Conservation (phyloP, 2,797 vertebrate species). For the Oreochromis grahami region DNA sequence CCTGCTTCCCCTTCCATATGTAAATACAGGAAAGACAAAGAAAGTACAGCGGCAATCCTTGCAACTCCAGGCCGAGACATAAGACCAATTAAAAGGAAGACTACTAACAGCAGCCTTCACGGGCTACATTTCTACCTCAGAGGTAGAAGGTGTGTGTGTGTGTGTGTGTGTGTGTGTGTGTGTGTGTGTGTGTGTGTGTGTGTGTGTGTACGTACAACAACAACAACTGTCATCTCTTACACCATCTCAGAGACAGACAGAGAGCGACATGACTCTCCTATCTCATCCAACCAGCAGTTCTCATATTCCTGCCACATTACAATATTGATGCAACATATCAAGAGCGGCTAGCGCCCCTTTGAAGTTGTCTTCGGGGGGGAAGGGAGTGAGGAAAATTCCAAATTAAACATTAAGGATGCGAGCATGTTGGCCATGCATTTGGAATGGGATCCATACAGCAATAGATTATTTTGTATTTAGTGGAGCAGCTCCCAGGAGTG, state of each 20-base stretch:
- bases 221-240: constrained; percentile 54
- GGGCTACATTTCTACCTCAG: constrained; percentile 27
- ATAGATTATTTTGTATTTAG: constrained; percentile 85
- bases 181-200: background rate
- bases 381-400: constrained; percentile 77
- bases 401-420: constrained; percentile 82
- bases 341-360: constrained; percentile 77
- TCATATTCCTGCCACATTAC: constrained; percentile 80
- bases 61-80: background rate
- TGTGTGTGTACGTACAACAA: constrained; percentile 5
- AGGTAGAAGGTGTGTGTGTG: constrained; percentile 28
- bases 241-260: constrained; percentile 64
- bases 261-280: constrained; percentile 72
- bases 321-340: constrained; percentile 84
- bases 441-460: constrained; percentile 80
- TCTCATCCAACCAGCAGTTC: constrained; percentile 77
- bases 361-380: constrained; percentile 78
- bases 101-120: constrained; percentile 32
- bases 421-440: constrained; percentile 78
- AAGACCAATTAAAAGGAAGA: constrained; percentile 34
- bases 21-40: constrained; percentile 21
- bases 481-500: constrained; percentile 84
- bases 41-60: background rate
- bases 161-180: too few relatives aligned
- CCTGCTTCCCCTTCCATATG: constrained; percentile 45